phyloP scores from a whole-genome alignment of 2,888 invertebrate species.

The Megamerina dolium region DNA sequence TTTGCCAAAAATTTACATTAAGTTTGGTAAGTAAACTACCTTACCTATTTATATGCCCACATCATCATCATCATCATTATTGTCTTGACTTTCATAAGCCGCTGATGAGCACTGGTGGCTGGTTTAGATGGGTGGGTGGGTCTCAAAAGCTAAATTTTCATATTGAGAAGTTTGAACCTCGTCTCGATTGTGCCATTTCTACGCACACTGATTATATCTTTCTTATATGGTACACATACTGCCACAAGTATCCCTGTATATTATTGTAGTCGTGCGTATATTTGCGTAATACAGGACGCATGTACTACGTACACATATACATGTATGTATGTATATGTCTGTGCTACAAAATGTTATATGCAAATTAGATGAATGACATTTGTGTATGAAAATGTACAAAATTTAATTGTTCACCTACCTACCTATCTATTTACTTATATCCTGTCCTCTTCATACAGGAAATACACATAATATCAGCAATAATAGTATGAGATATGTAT shows the following conservation, averaged over 20 bases:
- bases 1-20: constrained; percentile 5
- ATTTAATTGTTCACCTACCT: constrained; percentile 31
- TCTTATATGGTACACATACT: no score
- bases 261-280: background rate
- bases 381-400: constrained; percentile 16
- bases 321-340: constrained; percentile 1
- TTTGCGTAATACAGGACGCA: no score
- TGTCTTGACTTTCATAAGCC: background rate
- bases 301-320: background rate
- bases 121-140: no score
- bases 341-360: constrained; percentile 18
- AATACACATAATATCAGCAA: background rate
- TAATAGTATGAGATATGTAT: background rate
- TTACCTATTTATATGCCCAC: background rate
- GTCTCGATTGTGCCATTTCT: no score
- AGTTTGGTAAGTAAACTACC: background rate
- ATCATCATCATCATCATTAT: background rate
- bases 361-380: constrained; percentile 27
- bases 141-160: no score
- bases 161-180: no score
- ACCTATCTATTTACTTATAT: no score
- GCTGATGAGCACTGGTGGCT: background rate
- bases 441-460: background rate
- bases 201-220: background rate
- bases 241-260: background rate